Base-by-base conservation (phyloP, 2,797 vertebrate genomes). In the Xiphorhynchus erythropygius region DNA sequence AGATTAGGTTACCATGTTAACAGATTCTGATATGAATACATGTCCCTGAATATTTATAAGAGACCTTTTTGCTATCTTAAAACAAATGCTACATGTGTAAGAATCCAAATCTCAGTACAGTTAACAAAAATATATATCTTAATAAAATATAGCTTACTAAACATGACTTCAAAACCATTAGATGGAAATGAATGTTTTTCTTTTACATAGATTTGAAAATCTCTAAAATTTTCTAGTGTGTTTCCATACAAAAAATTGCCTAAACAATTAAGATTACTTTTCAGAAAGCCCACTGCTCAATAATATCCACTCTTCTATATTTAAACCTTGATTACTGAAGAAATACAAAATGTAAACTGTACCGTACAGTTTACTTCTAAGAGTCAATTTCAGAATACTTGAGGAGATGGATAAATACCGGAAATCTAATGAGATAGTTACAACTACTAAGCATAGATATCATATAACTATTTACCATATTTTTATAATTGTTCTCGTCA, bases 11-110 rank as follows among this genome's bases (percentile, higher is more conserved):
- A 27, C 18, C 8, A 0, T 30, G 3, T 59, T 88, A 63, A 56
- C 11, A 74, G 53, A 80, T 33, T 13, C 12, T 57, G 24, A 35
- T 7, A 18, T 18, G 9, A 64, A 68, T 42, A 30, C 5, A 6
- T 7, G 5, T 42, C 14, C 7, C 10, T 0, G 0, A n/a, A 57
- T 62, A 60, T n/a, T 85, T 41, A 49, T 2, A 21, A 5, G 7
- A 76, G 13, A 80, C 4, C 4, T n/a, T 46, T 77, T 18, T 47
- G 47, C 56, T 52, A 67, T 41, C 32, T 62, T 50, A 35, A 80
- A 90, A 46, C 2, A 77, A 71, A 32, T 23, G 7, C 60, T 4
- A 32, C 4, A 7, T 21, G 4, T 39, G 28, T 33, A 50, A 59
- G 9, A 87, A 68, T 25, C 18, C 15, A 64, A 32, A 71, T 28